A percentile compares a stretch with the other conserved stretches of the same genome.
Conservation (phyloP, 2,113 vertebrate genomes). For the Colistium nudipinnis region DNA sequence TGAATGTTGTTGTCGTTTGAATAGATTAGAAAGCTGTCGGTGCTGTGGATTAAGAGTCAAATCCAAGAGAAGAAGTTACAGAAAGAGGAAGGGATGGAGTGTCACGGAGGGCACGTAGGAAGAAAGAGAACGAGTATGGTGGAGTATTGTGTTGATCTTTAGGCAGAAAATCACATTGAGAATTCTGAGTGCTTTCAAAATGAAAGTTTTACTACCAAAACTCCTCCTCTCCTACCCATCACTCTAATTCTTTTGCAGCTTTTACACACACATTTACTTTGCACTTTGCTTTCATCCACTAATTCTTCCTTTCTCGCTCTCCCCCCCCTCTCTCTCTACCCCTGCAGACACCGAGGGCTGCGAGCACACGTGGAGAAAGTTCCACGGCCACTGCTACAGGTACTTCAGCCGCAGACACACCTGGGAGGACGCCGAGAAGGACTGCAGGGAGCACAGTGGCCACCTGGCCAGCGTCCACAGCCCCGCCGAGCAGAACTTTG, state of each 20-base stretch:
- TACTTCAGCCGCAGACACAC: slow-evolving; percentile 89
- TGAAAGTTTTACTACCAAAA: slow-evolving; percentile 10
- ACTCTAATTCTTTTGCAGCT: slow-evolving; percentile 5
- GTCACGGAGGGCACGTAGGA: slow-evolving; percentile 13
- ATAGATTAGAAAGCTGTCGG: slow-evolving; percentile 74
- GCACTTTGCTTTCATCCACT: slow-evolving; percentile 26
- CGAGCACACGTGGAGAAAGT: slow-evolving; percentile 93
- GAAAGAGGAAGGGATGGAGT: slow-evolving; percentile 14
- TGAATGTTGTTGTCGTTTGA: slow-evolving; percentile 78
- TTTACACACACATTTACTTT: slow-evolving; percentile 3
- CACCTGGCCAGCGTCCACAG: slow-evolving; percentile 93
- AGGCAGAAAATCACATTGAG: slow-evolving; percentile 4
- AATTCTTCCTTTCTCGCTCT: neutral
- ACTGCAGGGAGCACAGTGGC: slow-evolving; percentile 88
- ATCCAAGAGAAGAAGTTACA: slow-evolving; percentile 24
- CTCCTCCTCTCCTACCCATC: neutral
- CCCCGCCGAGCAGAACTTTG: slow-evolving; percentile 87
- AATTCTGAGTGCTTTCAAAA: slow-evolving; percentile 12
- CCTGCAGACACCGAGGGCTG: slow-evolving; percentile 91
- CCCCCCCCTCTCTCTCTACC: neutral
- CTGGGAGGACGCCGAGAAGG: slow-evolving; percentile 93
- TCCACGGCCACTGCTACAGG: slow-evolving; percentile 93
- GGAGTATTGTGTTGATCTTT: slow-evolving; percentile 6
- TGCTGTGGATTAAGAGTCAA: slow-evolving; percentile 69
- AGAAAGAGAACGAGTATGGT: neutral